Evolutionary conservation across 2,888 invertebrate species (phyloP).

Genomic region (Diarsia mendica): DNA sequence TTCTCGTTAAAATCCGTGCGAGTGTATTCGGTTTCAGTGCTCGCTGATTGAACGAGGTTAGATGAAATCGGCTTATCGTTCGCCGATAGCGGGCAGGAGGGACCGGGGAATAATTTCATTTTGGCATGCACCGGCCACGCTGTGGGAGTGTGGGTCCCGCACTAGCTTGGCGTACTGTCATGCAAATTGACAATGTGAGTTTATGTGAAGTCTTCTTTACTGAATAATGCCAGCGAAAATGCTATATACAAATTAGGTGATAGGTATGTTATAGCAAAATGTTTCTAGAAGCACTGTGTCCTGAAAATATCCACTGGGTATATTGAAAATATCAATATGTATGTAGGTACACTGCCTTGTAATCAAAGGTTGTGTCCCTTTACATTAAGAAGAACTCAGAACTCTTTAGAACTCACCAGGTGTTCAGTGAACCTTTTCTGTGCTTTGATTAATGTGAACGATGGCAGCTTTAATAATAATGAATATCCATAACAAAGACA

Average conservation of each 20-base stretch:
- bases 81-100: constrained; percentile 73
- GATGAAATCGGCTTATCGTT: constrained; percentile 87
- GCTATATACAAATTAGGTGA: not conserved
- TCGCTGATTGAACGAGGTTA: constrained; percentile 86
- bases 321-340: not conserved
- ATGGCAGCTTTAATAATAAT: too few species aligned
- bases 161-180: constrained; percentile 64
- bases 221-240: constrained; percentile 35
- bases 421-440: too few species aligned
- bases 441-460: too few species aligned
- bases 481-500: not conserved
- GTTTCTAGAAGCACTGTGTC: not conserved
- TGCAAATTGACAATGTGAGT: constrained; percentile 74
- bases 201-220: constrained; percentile 37
- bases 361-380: not conserved
- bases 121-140: constrained; percentile 72
- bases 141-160: constrained; percentile 61
- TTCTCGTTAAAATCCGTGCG: constrained; percentile 62
- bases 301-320: not conserved
- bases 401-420: not conserved
- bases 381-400: too few species aligned
- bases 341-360: too few species aligned
- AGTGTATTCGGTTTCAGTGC: constrained; percentile 71
- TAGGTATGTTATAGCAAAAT: not conserved
- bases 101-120: constrained; percentile 82